These are phyloP conservation scores for Copsychus sechellarum DNA, from an alignment of 2,113 vertebrate species.

Conservation along the genomic window DNA sequence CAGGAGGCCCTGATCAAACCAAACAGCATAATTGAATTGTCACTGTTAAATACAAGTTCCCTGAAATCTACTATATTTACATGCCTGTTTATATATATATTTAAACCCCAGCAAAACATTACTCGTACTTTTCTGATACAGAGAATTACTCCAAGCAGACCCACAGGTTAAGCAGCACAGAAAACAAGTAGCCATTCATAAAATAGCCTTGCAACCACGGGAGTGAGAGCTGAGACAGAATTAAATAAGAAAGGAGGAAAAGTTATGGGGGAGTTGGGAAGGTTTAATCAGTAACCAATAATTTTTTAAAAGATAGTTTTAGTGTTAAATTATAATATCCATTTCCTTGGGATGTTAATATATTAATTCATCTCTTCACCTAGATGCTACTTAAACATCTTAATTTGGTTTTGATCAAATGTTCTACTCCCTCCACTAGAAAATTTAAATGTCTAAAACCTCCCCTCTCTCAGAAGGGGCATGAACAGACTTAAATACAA, in stretches of 20 bases:
- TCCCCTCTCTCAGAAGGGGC: background rate
- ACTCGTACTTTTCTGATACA: background rate
- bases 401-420: background rate
- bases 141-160: background rate
- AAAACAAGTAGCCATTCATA: background rate
- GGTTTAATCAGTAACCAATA: background rate
- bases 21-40: background rate
- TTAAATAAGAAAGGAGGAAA: background rate
- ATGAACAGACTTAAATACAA: background rate
- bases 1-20: conserved; percentile 80
- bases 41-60: background rate
- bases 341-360: background rate
- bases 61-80: background rate
- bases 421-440: background rate
- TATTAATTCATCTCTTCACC: background rate
- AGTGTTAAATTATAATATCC: background rate
- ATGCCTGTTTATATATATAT: no score
- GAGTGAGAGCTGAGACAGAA: background rate
- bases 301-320: background rate
- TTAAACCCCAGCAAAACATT: background rate
- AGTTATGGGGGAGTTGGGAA: background rate
- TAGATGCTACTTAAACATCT: background rate
- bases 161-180: background rate
- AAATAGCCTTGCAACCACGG: background rate
- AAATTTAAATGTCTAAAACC: background rate